Evolutionary conservation across 2,888 invertebrate species (phyloP).

Genomic region (Acronicta psi): DNA sequence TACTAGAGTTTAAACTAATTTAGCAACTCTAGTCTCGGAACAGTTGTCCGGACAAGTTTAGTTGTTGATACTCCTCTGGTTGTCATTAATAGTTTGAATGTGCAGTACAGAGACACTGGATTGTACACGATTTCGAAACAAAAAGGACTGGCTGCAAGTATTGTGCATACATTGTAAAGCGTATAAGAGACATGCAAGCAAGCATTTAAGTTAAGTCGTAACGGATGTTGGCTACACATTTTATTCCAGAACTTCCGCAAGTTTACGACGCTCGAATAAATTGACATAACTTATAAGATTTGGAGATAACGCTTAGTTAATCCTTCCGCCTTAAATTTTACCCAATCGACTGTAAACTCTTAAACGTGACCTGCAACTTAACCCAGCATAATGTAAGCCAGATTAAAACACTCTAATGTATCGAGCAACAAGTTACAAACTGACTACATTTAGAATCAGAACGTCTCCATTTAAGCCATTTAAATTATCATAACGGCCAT

Average conservation of each 20-base stretch:
- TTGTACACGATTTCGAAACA: slow-evolving; percentile 16
- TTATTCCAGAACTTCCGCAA: slow-evolving; percentile 31
- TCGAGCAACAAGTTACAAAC: slow-evolving; percentile 51
- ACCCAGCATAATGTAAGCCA: slow-evolving; percentile 29
- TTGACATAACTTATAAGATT: slow-evolving; percentile 40
- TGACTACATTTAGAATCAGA: slow-evolving; percentile 24
- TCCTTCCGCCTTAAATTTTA: slow-evolving; percentile 36
- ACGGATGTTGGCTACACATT: slow-evolving; percentile 35
- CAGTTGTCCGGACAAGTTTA: slow-evolving; percentile 50
- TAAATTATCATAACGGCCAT: slow-evolving; percentile 34
- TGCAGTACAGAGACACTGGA: slow-evolving; percentile 9
- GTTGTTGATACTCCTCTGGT: slow-evolving; percentile 55
- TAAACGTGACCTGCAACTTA: slow-evolving; percentile 42
- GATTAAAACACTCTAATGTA: slow-evolving; percentile 34
- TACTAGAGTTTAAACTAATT: slow-evolving; percentile 52
- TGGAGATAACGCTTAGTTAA: slow-evolving; percentile 41
- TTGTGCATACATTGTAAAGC: slow-evolving; percentile 41
- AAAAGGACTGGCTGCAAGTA: slow-evolving; percentile 29
- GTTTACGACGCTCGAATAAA: slow-evolving; percentile 40
- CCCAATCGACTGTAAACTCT: slow-evolving; percentile 40
- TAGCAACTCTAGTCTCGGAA: slow-evolving; percentile 20
- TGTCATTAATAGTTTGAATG: slow-evolving; percentile 58
- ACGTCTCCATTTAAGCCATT: slow-evolving; percentile 34
- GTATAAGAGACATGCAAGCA: slow-evolving; percentile 31
- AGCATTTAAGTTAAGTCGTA: slow-evolving; percentile 25